Percentiles rank a stretch among this genome's conserved stretches.
phyloP scores from a whole-genome alignment of 2,113 vertebrate genomes.

The Poeciliopsis prolifica region DNA sequence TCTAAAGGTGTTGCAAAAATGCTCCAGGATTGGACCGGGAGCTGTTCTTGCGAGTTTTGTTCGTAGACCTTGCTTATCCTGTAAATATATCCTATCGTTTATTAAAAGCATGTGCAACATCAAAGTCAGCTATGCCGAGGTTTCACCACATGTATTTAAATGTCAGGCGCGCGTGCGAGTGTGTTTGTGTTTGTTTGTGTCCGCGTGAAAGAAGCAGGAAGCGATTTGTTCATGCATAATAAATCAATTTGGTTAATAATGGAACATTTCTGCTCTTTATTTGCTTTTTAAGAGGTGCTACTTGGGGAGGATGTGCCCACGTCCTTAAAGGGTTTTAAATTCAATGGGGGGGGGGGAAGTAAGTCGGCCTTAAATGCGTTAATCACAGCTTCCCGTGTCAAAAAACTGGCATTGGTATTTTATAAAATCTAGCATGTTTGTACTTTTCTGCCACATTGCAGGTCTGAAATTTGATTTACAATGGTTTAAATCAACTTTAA shows the following conservation, averaged over 20 bases:
- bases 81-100: constrained; percentile 96
- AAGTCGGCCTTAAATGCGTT: no score
- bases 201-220: constrained; percentile 60
- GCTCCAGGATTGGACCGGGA: constrained; percentile 69
- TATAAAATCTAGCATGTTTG: no score
- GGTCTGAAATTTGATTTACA: no score
- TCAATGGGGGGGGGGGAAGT: no score
- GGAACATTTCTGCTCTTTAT: constrained; percentile 49
- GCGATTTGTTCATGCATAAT: constrained; percentile 82
- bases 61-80: constrained; percentile 85
- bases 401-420: no score
- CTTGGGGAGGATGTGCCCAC: no score
- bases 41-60: constrained; percentile 63
- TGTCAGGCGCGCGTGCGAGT: constrained; percentile 64
- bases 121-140: constrained; percentile 83
- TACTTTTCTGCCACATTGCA: no score
- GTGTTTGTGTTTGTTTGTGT: constrained; percentile 53
- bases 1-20: constrained; percentile 39
- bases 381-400: no score
- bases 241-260: constrained; percentile 85
- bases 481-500: no score
- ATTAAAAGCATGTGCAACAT: constrained; percentile 98
- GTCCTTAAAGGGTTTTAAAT: no score
- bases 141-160: constrained; percentile 85
- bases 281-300: constrained; percentile 9